Evolutionary conservation across 2,888 invertebrate species (phyloP).

Genomic region (Nephrotoma flavescens): DNA sequence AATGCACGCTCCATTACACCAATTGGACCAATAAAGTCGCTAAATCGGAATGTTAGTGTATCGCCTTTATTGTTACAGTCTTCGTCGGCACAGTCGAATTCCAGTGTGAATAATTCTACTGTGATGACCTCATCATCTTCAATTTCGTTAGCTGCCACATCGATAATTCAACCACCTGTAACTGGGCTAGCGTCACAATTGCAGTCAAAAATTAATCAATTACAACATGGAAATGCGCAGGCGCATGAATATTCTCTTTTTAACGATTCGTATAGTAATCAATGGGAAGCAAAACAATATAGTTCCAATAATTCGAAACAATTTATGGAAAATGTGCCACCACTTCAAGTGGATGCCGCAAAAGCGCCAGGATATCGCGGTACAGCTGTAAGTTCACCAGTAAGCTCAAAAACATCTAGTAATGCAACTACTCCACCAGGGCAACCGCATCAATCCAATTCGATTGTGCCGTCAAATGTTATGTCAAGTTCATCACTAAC

Average conservation of each 20-base stretch:
- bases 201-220: conserved; percentile 23
- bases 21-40: conserved; percentile 23
- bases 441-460: conserved; percentile 6
- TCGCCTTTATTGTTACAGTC: conserved; percentile 11
- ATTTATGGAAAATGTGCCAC: conserved; percentile 12
- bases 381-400: conserved; percentile 61
- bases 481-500: neutral
- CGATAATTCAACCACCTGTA: conserved; percentile 16
- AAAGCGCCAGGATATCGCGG: conserved; percentile 87
- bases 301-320: conserved; percentile 32
- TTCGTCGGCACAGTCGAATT: neutral
- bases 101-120: neutral
- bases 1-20: conserved; percentile 25
- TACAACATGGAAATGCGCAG: conserved; percentile 2
- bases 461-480: conserved; percentile 10
- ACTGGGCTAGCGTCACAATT: conserved; percentile 19
- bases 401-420: conserved; percentile 44
- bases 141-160: conserved; percentile 15
- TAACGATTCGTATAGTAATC: conserved; percentile 47
- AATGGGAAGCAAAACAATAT: conserved; percentile 34
- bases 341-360: conserved; percentile 47
- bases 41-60: conserved; percentile 16
- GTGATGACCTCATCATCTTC: conserved; percentile 13
- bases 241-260: conserved; percentile 77
- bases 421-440: conserved; percentile 39